Conservation (phyloP, 2,888 invertebrate genomes). For the Fabriciana adippe region DNA sequence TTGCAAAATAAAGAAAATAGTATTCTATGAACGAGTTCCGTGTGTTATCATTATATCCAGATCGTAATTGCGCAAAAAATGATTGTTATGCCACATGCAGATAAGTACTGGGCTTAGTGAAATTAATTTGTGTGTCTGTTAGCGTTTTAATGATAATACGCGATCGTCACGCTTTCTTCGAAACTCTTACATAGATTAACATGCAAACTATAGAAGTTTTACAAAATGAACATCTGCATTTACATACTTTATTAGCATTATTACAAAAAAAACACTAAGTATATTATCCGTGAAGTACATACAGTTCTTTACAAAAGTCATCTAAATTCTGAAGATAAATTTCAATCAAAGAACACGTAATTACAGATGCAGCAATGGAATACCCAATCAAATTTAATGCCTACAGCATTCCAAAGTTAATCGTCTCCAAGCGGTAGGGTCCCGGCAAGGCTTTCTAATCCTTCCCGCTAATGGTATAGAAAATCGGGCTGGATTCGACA, state of each 20-base stretch:
- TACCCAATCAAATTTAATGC: conserved; percentile 52
- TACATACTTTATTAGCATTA: not conserved
- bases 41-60: conserved; percentile 41
- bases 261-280: too few species aligned
- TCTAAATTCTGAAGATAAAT: conserved; percentile 42
- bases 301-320: conserved; percentile 25
- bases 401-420: conserved; percentile 53
- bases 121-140: conserved; percentile 26
- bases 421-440: conserved; percentile 46
- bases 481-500: conserved; percentile 55
- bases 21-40: conserved; percentile 38
- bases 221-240: not conserved
- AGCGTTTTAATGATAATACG: conserved; percentile 9
- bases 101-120: conserved; percentile 21
- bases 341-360: conserved; percentile 55
- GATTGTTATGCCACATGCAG: conserved; percentile 33
- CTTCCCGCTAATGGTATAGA: conserved; percentile 50
- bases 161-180: conserved; percentile 9
- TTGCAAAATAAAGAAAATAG: conserved; percentile 28
- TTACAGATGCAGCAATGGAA: conserved; percentile 46
- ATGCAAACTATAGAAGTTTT: not conserved
- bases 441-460: conserved; percentile 42
- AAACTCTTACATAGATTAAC: conserved; percentile 2
- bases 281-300: too few species aligned
- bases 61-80: conserved; percentile 41